phyloP scores from a whole-genome alignment of 2,113 vertebrate genomes.

The Lophotis ruficrista region DNA sequence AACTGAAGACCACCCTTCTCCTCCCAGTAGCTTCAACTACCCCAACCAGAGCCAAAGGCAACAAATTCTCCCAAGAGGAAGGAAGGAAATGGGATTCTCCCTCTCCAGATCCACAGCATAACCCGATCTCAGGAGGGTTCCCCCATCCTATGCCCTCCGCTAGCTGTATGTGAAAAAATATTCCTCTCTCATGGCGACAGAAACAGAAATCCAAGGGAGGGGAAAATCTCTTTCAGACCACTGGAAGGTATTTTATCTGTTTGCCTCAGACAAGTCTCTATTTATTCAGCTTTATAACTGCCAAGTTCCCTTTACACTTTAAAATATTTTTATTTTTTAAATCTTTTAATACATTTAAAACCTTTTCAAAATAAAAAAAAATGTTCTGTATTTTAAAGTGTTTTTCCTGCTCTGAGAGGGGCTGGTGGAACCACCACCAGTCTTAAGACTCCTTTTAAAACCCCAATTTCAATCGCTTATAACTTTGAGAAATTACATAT shows the following conservation, averaged over 20 bases:
- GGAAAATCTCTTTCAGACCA: conserved; percentile 17
- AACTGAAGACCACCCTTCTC: neutral
- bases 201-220: neutral
- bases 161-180: conserved; percentile 41
- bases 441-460: neutral
- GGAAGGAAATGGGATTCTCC: conserved; percentile 43
- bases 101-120: neutral
- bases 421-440: neutral
- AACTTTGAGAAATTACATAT: neutral
- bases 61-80: conserved; percentile 32
- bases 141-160: neutral
- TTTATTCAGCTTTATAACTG: neutral
- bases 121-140: neutral
- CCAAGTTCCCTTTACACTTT: neutral
- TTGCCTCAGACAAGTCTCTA: neutral
- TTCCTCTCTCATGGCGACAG: conserved; percentile 21
- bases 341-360: neutral
- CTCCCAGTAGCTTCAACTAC: neutral
- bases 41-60: conserved; percentile 6
- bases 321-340: neutral
- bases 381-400: neutral
- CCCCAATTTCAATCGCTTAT: neutral
- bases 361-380: neutral
- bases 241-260: neutral
- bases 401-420: neutral